These are phyloP conservation scores for Spea bombifrons DNA, from an alignment of 2,113 vertebrate genomes.

Conservation along the genomic window DNA sequence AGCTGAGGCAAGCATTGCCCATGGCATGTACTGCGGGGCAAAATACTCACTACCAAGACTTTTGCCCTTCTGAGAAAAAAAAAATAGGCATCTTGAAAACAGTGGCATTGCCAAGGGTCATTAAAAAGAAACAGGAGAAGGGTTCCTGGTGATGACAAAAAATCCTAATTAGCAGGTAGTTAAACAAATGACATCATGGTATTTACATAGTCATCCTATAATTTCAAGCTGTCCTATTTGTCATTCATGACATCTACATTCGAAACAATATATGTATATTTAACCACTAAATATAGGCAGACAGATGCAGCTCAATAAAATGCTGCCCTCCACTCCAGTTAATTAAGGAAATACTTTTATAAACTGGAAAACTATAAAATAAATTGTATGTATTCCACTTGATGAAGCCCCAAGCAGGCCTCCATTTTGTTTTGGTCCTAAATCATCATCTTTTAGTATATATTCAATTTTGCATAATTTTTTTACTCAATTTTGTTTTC, in stretches of 20 bases:
- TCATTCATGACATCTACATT: constrained; percentile 14
- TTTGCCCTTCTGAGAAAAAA: constrained; percentile 84
- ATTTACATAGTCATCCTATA: constrained; percentile 8
- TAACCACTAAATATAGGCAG: too few relatives aligned
- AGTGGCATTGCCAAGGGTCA: constrained; percentile 43
- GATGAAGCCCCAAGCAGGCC: too few relatives aligned
- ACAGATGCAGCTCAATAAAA: too few relatives aligned
- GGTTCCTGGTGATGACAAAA: constrained; percentile 41
- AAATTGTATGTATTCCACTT: too few relatives aligned
- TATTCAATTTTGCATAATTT: too few relatives aligned
- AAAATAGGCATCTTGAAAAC: constrained; percentile 53
- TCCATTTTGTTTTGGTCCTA: too few relatives aligned
- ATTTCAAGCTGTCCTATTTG: background rate
- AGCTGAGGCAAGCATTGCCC: constrained; percentile 89
- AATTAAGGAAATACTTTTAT: too few relatives aligned
- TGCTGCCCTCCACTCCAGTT: too few relatives aligned
- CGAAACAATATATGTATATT: too few relatives aligned
- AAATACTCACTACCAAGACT: constrained; percentile 72
- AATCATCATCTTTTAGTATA: too few relatives aligned
- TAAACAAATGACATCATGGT: constrained; percentile 2
- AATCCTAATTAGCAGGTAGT: constrained; percentile 56
- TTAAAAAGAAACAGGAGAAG: constrained; percentile 53
- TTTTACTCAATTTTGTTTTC: too few relatives aligned
- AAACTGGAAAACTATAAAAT: too few relatives aligned
- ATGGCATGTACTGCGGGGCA: constrained; percentile 81